Evolutionary conservation across 1,140 invertebrate genomes (phyloP).

Genomic region (Glossosoma conforme): DNA sequence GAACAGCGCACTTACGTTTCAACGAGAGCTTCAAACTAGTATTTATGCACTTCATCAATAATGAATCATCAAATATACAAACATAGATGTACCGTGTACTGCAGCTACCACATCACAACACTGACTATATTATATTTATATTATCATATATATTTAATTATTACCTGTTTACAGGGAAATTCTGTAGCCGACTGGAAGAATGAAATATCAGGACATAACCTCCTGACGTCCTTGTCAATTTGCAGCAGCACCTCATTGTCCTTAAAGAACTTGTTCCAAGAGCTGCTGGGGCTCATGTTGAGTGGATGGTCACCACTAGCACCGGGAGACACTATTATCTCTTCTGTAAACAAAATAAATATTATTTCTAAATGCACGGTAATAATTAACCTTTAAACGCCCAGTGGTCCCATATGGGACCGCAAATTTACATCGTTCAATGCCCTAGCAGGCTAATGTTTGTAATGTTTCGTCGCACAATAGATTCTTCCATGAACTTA

Average conservation of each 20-base stretch:
- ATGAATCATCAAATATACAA: no score
- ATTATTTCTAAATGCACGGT: neutral
- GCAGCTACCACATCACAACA: no score
- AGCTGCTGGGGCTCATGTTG: slow-evolving; percentile 89
- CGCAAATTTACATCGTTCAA: neutral
- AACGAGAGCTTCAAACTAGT: no score
- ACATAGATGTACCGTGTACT: no score
- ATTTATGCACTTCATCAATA: no score
- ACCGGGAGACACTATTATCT: slow-evolving; percentile 76
- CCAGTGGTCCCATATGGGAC: slow-evolving; percentile 4
- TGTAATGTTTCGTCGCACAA: neutral
- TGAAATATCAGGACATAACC: slow-evolving; percentile 92
- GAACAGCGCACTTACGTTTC: no score
- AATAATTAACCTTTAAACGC: slow-evolving; percentile 5
- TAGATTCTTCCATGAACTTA: neutral
- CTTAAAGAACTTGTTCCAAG: slow-evolving; percentile 88
- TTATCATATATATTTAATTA: slow-evolving; percentile 44
- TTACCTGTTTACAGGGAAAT: slow-evolving; percentile 73
- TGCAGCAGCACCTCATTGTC: slow-evolving; percentile 95
- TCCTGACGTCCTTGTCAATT: slow-evolving; percentile 95
- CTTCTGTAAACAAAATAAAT: slow-evolving; percentile 53
- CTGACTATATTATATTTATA: no score
- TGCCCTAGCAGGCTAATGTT: neutral
- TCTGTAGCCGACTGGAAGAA: slow-evolving; percentile 94
- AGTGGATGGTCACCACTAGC: slow-evolving; percentile 77